Conservation (phyloP, 2,797 vertebrate species). For the Propithecus perrieri region DNA sequence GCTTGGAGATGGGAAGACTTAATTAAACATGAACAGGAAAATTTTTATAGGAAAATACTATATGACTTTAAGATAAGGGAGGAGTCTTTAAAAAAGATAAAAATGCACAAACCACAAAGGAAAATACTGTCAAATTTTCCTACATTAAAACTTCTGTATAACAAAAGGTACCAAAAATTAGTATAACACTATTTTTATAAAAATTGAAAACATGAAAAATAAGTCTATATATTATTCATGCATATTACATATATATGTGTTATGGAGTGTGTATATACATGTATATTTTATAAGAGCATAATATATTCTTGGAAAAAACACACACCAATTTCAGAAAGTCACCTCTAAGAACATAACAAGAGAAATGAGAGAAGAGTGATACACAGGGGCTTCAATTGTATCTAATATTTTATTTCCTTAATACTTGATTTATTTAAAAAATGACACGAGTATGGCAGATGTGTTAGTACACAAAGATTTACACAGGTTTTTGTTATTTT, state of each 20-base stretch:
- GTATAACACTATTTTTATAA: background rate
- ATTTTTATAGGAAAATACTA: background rate
- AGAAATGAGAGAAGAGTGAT: background rate
- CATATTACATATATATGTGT: background rate
- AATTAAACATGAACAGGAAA: background rate
- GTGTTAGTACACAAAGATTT: background rate
- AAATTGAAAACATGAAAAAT: background rate
- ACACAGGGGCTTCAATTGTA: background rate
- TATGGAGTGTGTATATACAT: background rate
- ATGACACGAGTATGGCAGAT: background rate
- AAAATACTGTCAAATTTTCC: background rate
- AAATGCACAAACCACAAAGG: background rate
- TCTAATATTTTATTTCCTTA: conserved; percentile 13
- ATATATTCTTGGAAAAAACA: background rate
- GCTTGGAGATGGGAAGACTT: background rate
- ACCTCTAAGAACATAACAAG: background rate
- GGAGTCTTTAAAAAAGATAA: background rate
- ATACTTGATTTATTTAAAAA: conserved; percentile 45
- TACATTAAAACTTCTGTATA: background rate
- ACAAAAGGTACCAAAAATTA: background rate
- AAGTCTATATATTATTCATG: background rate
- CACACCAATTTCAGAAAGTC: background rate
- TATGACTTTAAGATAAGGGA: background rate
- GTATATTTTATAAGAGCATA: background rate
- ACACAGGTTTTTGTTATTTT: background rate